phyloP scores from a whole-genome alignment of 2,797 vertebrate genomes.

The Borostomias antarcticus region DNA sequence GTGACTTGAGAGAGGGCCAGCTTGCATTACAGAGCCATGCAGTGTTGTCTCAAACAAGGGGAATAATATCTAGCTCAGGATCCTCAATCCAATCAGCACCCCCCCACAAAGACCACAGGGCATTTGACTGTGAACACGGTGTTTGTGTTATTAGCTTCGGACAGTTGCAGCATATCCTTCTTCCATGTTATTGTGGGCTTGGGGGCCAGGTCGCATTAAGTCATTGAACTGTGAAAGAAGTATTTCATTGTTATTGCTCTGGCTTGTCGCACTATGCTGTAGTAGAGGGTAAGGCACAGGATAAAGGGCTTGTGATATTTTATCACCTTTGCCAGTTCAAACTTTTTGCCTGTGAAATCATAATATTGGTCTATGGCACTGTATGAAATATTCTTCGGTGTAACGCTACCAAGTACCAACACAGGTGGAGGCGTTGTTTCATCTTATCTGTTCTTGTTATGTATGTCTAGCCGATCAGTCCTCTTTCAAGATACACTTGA shows the following conservation, averaged over 20 bases:
- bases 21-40: slow-evolving; percentile 2
- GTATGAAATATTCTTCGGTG: too few relatives aligned
- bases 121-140: slow-evolving; percentile 18
- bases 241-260: neutral
- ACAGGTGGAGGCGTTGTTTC: too few relatives aligned
- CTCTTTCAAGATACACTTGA: too few relatives aligned
- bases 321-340: neutral
- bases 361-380: too few relatives aligned
- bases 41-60: neutral
- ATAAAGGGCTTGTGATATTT: neutral
- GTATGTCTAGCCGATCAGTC: too few relatives aligned
- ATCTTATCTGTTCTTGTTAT: too few relatives aligned
- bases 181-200: slow-evolving; percentile 22
- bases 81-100: slow-evolving; percentile 11
- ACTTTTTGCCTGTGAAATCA: too few relatives aligned
- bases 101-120: slow-evolving; percentile 16
- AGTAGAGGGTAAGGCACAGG: neutral
- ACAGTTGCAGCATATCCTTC: slow-evolving; percentile 26
- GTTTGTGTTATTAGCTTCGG: slow-evolving; percentile 30
- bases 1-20: too few relatives aligned
- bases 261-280: neutral
- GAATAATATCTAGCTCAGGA: slow-evolving; percentile 21
- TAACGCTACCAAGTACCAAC: too few relatives aligned
- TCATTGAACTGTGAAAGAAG: slow-evolving; percentile 8
- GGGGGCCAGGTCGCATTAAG: slow-evolving; percentile 22